Evolutionary conservation across 2,113 vertebrate species (phyloP), one percentile per base, ranked within the genome.

Genomic region (Phalacrocorax aristotelis): DNA sequence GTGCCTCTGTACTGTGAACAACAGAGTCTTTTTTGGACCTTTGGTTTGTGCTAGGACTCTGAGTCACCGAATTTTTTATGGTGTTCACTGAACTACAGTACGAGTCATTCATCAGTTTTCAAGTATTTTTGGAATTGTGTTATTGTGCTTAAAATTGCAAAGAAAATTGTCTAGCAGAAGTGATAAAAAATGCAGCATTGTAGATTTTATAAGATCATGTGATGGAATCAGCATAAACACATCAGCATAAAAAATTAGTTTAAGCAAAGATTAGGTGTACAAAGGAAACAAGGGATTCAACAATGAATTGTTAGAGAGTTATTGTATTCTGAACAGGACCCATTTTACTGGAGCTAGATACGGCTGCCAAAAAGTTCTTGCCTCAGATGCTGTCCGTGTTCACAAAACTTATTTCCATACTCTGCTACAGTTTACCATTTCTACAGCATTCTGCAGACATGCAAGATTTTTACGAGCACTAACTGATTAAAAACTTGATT

Each of bases 101-200:
- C 98, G 98, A 98, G 97, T 98, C 98, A 98, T 96, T 97, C 97
- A 96, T 85, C 90, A 92, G 92, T 96, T 97, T 95, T 97, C 90
- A 97, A 98, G 95, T 98, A 98, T 98, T 98, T 98, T 98, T 97
- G 97, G 98, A 98, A 97, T 97, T 96, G 96, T 94, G 91, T 79
- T 98, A 94, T 97, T 97, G 97, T 97, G 89, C 95, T 98, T 97
- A 96, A 93, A 98, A 96, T 93, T 93, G 87, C 91, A 97, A 95
- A 74, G 17, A 95, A 96, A 95, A 94, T 88, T 2, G 40, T 95
- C 95, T 72, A 97, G 74, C 89, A 93, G 97, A 97, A 97, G 95
- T 97, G 97, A 91, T 77, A 97, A 97, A 98, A 98, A 97, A 95
- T 94, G 93, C 93, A 94, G 84, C 95, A 82, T 46, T 92, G 91